A percentile compares a stretch with the other conserved stretches of the same genome.
Evolutionary conservation across 2,113 vertebrate species (phyloP).

Genomic region (Aepyceros melampus): DNA sequence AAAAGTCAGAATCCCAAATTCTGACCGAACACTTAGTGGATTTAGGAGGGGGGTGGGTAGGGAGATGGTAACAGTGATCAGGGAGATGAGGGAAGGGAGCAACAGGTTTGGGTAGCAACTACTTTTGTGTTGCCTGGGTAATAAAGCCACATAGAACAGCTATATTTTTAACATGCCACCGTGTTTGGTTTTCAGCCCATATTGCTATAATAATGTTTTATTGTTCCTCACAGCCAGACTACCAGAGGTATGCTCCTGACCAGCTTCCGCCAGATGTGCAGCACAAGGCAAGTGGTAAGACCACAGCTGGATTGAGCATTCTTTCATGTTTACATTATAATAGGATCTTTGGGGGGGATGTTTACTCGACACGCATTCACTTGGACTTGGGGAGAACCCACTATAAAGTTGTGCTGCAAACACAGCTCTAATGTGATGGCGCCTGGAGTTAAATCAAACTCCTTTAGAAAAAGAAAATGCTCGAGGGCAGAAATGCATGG

Average conservation of each 20-base stretch:
- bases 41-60: neutral
- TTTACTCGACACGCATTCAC: slow-evolving; percentile 49
- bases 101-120: slow-evolving; percentile 12
- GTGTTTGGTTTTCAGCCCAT: slow-evolving; percentile 77
- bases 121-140: slow-evolving; percentile 58
- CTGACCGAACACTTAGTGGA: neutral
- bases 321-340: slow-evolving; percentile 71
- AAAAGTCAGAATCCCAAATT: neutral
- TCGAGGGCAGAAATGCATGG: neutral
- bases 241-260: slow-evolving; percentile 80
- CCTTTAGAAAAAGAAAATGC: slow-evolving; percentile 26
- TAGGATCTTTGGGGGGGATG: slow-evolving; percentile 57
- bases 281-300: slow-evolving; percentile 80
- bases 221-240: slow-evolving; percentile 82
- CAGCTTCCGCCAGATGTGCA: slow-evolving; percentile 83
- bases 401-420: slow-evolving; percentile 36
- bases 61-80: neutral
- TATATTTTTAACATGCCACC: slow-evolving; percentile 69
- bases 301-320: slow-evolving; percentile 74
- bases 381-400: slow-evolving; percentile 13
- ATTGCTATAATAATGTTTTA: slow-evolving; percentile 80
- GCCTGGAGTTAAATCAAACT: neutral
- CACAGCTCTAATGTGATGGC: slow-evolving; percentile 32
- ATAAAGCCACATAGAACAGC: slow-evolving; percentile 64
- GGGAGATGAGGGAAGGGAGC: neutral